Conservation (phyloP, 2,113 vertebrate genomes). For the Zootoca vivipara region DNA sequence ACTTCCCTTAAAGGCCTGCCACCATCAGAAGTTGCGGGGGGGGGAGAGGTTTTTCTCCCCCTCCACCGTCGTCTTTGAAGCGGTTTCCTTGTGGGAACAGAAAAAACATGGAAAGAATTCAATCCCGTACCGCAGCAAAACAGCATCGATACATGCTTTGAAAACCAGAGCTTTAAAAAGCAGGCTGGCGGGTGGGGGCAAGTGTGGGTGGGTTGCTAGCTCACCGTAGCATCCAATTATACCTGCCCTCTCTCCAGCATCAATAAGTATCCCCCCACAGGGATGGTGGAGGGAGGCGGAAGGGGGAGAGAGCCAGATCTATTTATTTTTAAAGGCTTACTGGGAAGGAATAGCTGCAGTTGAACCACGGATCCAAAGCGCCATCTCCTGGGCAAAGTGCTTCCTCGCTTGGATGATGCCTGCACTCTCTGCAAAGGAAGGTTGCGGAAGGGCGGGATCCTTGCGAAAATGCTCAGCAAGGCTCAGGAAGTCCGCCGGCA, state of each 20-base stretch:
- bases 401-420: background rate
- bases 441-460: background rate
- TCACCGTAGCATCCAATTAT: background rate
- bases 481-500: no score
- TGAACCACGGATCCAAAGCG: slow-evolving; percentile 42
- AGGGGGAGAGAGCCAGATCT: background rate
- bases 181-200: background rate
- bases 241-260: slow-evolving; percentile 24
- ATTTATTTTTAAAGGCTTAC: background rate
- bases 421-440: background rate
- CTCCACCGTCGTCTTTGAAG: slow-evolving; percentile 36
- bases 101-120: slow-evolving; percentile 66
- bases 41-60: slow-evolving; percentile 46
- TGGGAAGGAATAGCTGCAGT: slow-evolving; percentile 20
- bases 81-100: slow-evolving; percentile 63
- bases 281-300: slow-evolving; percentile 44
- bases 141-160: slow-evolving; percentile 32
- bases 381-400: slow-evolving; percentile 64
- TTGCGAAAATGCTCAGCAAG: background rate
- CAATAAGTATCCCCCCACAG: slow-evolving; percentile 10
- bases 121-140: slow-evolving; percentile 53
- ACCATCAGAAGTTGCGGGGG: slow-evolving; percentile 51
- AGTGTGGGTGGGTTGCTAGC: background rate
- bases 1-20: slow-evolving; percentile 57
- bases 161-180: slow-evolving; percentile 27